phyloP scores from a whole-genome alignment of 2,113 vertebrate genomes.

The Carassius gibelio region DNA sequence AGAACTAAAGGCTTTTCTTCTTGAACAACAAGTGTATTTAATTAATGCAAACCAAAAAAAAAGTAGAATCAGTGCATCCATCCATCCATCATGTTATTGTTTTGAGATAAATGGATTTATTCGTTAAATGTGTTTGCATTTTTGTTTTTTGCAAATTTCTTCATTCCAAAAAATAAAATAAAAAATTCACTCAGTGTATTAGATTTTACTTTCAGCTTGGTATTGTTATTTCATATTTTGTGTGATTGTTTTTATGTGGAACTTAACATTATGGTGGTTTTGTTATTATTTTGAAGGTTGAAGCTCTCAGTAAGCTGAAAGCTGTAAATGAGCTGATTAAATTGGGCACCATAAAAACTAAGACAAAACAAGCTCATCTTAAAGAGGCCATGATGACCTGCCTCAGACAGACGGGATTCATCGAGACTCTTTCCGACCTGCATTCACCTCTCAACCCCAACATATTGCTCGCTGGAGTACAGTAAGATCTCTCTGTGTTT shows the following conservation, averaged over 20 bases:
- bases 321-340: conserved; percentile 95
- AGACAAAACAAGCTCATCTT: conserved; percentile 91
- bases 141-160: neutral
- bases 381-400: conserved; percentile 93
- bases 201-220: neutral
- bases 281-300: conserved; percentile 78
- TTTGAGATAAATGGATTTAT: neutral
- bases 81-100: neutral
- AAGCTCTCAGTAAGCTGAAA: conserved; percentile 95
- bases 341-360: conserved; percentile 89
- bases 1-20: too few species aligned
- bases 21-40: too few species aligned
- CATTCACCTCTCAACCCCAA: conserved; percentile 93
- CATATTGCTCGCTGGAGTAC: conserved; percentile 89
- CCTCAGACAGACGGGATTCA: conserved; percentile 90
- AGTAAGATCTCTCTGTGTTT: conserved; percentile 77
- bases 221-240: neutral
- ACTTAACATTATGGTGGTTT: neutral
- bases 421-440: conserved; percentile 90
- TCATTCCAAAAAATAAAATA: neutral
- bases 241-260: neutral
- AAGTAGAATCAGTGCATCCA: neutral
- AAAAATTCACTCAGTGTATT: neutral
- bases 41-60: too few species aligned
- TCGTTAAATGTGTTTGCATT: neutral